Conservation (phyloP, 1,140 invertebrate species). For the Drosophila fuyamai region DNA sequence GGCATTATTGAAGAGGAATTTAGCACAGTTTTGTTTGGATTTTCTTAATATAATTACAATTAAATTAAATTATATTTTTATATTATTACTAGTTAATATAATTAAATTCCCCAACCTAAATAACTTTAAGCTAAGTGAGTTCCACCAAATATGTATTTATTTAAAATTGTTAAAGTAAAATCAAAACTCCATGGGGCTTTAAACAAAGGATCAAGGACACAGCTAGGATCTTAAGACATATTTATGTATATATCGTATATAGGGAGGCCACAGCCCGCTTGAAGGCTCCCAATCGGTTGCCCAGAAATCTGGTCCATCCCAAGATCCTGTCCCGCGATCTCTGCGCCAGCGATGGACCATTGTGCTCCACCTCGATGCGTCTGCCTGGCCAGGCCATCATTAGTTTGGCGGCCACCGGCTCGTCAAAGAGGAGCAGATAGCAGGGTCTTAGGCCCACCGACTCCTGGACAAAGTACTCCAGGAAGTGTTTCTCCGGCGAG, state of each 20-base stretch:
- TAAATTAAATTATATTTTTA: too few relatives aligned
- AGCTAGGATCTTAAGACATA: neutral
- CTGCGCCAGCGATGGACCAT: neutral
- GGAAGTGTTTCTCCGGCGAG: slow-evolving; percentile 8
- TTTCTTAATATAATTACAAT: too few relatives aligned
- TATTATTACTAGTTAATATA: too few relatives aligned
- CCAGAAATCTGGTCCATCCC: neutral
- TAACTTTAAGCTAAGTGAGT: neutral
- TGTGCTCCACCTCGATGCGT: neutral
- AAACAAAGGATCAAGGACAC: neutral
- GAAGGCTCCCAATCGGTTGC: neutral
- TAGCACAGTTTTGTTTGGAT: too few relatives aligned
- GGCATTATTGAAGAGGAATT: too few relatives aligned
- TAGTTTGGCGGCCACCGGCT: neutral
- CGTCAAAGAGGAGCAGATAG: slow-evolving; percentile 17
- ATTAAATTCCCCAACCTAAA: neutral
- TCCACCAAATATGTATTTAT: slow-evolving; percentile 1
- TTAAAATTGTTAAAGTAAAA: neutral
- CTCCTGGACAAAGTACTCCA: slow-evolving; percentile 15
- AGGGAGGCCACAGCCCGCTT: slow-evolving; percentile 3
- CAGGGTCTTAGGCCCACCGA: neutral
- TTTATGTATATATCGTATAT: neutral
- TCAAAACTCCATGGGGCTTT: neutral
- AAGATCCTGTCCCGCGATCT: neutral
- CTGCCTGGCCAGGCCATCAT: slow-evolving; percentile 14